Evolutionary conservation across 2,113 vertebrate species (phyloP), one percentile per base, ranked within the genome.

Genomic region (Prochilodus magdalenae): DNA sequence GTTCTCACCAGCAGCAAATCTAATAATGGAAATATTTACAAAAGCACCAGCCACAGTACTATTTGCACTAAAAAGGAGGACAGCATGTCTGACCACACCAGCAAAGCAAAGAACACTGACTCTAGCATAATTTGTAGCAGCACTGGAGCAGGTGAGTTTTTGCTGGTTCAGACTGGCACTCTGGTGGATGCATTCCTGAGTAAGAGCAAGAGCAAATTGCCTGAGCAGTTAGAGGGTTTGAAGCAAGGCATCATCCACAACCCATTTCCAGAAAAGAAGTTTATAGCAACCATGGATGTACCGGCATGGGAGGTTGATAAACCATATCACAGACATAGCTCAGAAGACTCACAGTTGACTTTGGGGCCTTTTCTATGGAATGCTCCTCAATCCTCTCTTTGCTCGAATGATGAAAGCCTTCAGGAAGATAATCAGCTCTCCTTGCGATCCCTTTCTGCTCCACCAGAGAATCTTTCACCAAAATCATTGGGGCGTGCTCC

Each of bases 161-260:
- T 88, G 22, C 93, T 93, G 80, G 90, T 16, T 0, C 75, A 85
- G 62, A 36, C 79, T 59, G 93, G 80, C 66, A 93, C 91, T 65
- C 90, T 94, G 84, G 88, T 94, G 0, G 95, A 96, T 67, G 89
- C 94, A 51, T 94, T 86, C 0, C 87, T 94, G 60, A 94, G 93
- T 88, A 95, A 95, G 84, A 94, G 93, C 77, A 96, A 96, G 89
- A 95, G 49, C 71, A 73, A 96, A 80, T 95, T 94, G 27, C 93
- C 95, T 0, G 94, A 96, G 70, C 95, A 95, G 86, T 91, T 96
- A 62, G 94, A 92, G 0, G 93, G 93, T 6, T 89, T 96, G 79
- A 96, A 96, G 88, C 93, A 93, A 53, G 96, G 95, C 84, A 95
- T 96, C 88, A 93, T 88, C 40, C 40, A 44, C 72, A 94, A 93